These are phyloP conservation scores for Apoda limacodes DNA, from an alignment of 2,888 invertebrate species.

Conservation along the genomic window DNA sequence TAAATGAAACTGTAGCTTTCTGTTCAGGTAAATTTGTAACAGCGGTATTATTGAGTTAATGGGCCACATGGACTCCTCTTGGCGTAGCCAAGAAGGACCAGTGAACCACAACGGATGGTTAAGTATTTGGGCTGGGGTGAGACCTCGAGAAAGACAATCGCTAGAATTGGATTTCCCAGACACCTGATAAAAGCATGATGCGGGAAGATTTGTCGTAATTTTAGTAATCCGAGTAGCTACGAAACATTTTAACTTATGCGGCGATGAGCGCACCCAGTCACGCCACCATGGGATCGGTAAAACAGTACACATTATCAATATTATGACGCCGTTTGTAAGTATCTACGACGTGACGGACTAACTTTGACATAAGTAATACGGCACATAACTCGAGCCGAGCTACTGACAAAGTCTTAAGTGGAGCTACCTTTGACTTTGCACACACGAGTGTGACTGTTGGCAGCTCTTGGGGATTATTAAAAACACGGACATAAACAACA, in stretches of 20 bases:
- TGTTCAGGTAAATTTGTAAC: slow-evolving; percentile 1
- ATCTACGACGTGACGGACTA: slow-evolving; percentile 5
- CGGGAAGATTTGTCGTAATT: slow-evolving; percentile 1
- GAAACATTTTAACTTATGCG: slow-evolving; percentile 3
- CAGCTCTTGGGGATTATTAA: too few species aligned
- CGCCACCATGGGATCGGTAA: slow-evolving; percentile 3
- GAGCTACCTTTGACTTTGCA: slow-evolving; percentile 6
- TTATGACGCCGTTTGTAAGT: background rate
- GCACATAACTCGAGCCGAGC: slow-evolving; percentile 7
- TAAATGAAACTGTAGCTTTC: slow-evolving; percentile 1
- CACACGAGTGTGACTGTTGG: slow-evolving; percentile 1
- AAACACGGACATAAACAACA: too few species aligned
- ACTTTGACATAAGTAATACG: slow-evolving; percentile 2
- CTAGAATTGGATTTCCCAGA: slow-evolving; percentile 6
- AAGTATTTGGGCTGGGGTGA: slow-evolving; percentile 7
- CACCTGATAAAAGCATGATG: slow-evolving; percentile 6
- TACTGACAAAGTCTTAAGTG: slow-evolving; percentile 4
- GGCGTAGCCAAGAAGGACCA: slow-evolving; percentile 4
- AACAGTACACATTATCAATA: slow-evolving; percentile 3
- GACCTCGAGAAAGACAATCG: slow-evolving; percentile 7
- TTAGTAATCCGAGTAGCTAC: slow-evolving; percentile 8
- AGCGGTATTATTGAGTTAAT: background rate
- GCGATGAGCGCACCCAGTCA: slow-evolving; percentile 3
- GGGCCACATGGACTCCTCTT: slow-evolving; percentile 2
- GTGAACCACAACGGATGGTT: slow-evolving; percentile 8